Conservation (phyloP, 2,797 vertebrate species). For the Eulemur mongoz region DNA sequence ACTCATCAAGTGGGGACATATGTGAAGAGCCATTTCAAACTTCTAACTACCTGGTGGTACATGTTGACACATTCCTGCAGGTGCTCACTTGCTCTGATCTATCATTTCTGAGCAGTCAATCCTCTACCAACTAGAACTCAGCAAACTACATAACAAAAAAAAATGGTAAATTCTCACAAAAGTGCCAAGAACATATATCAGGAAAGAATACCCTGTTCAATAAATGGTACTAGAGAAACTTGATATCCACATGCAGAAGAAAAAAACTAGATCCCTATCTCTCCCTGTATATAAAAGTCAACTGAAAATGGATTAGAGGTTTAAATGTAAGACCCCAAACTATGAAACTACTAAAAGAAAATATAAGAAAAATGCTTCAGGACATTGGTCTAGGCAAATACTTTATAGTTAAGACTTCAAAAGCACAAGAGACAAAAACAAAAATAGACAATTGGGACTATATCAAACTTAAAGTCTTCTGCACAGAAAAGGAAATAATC, state of each 20-base stretch:
- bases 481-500: too few relatives aligned
- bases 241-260: too few relatives aligned
- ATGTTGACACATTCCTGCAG: background rate
- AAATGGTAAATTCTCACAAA: background rate
- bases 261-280: too few relatives aligned
- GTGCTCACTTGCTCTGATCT: background rate
- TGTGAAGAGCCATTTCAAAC: background rate
- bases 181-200: background rate
- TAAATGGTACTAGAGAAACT: background rate
- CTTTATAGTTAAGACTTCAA: background rate
- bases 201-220: background rate
- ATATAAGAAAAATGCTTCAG: too few relatives aligned
- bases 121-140: background rate
- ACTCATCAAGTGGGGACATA: background rate
- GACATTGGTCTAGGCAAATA: background rate
- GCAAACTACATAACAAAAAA: background rate
- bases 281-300: too few relatives aligned
- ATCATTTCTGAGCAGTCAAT: background rate
- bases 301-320: too few relatives aligned
- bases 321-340: too few relatives aligned
- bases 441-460: too few relatives aligned
- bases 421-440: too few relatives aligned
- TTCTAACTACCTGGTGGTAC: background rate
- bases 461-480: too few relatives aligned
- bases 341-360: too few relatives aligned